phyloP scores from a whole-genome alignment of 2,113 vertebrate genomes.

The Esox niger region DNA sequence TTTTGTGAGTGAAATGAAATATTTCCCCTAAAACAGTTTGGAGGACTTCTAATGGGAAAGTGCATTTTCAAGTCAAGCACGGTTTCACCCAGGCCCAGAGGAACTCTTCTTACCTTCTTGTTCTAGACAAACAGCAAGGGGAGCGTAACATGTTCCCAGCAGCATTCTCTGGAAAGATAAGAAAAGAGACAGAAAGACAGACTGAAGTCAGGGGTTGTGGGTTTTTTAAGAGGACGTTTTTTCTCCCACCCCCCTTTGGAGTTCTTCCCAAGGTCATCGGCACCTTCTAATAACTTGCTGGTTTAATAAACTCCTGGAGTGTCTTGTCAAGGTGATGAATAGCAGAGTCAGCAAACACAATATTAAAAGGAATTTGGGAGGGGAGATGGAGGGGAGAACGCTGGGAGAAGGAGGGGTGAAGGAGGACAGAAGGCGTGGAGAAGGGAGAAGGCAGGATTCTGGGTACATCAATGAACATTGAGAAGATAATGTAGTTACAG shows the following conservation, averaged over 20 bases:
- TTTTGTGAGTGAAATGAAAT: conserved; percentile 15
- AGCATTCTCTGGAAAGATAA: conserved; percentile 41
- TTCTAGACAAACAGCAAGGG: conserved; percentile 14
- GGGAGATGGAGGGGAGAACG: background rate
- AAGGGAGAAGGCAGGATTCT: conserved; percentile 1
- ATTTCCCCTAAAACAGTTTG: conserved; percentile 1
- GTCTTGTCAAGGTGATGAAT: conserved; percentile 63
- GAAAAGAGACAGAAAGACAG: conserved; percentile 32
- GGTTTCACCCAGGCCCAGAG: conserved; percentile 1
- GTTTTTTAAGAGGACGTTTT: conserved; percentile 19
- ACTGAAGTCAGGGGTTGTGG: conserved; percentile 21
- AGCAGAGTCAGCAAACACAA: conserved; percentile 21
- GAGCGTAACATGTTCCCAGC: conserved; percentile 29
- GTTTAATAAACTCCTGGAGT: conserved; percentile 60
- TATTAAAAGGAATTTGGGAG: conserved; percentile 50
- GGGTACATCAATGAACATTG: background rate
- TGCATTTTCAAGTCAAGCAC: conserved; percentile 30
- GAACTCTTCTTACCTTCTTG: background rate
- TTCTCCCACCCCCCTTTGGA: conserved; percentile 14
- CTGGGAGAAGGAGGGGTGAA: background rate
- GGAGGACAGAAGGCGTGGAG: background rate
- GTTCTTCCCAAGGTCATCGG: conserved; percentile 35
- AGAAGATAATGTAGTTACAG: too few relatives aligned
- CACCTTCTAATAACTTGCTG: conserved; percentile 35
- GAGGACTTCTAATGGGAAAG: conserved; percentile 11